These are phyloP conservation scores for Caenorhabditis sp. DNA, from an alignment of 2,888 invertebrate genomes.

Conservation along the genomic window DNA sequence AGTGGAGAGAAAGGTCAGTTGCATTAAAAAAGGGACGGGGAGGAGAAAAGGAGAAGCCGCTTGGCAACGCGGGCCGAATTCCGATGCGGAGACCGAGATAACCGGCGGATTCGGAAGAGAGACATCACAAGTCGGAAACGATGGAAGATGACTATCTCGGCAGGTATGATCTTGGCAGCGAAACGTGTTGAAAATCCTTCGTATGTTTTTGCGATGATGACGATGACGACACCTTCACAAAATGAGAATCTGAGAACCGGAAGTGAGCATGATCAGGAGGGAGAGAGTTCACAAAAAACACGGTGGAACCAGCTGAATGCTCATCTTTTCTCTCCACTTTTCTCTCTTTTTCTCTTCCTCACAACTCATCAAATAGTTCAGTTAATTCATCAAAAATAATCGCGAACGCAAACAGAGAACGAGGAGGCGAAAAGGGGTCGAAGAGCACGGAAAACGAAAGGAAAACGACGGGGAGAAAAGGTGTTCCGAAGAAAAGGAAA, in stretches of 20 bases:
- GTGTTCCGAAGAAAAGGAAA: slow-evolving; percentile 14
- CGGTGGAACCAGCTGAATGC: slow-evolving; percentile 38
- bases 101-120: slow-evolving; percentile 31
- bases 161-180: slow-evolving; percentile 25
- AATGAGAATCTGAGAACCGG: not conserved
- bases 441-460: slow-evolving; percentile 25
- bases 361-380: slow-evolving; percentile 53
- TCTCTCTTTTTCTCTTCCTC: slow-evolving; percentile 10
- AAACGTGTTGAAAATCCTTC: slow-evolving; percentile 37
- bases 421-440: slow-evolving; percentile 34
- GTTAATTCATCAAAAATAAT: slow-evolving; percentile 55
- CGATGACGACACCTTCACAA: not conserved
- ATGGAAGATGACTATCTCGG: slow-evolving; percentile 27
- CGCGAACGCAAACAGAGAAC: slow-evolving; percentile 35
- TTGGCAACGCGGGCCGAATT: slow-evolving; percentile 30
- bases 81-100: slow-evolving; percentile 50
- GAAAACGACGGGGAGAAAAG: not conserved
- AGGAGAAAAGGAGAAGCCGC: slow-evolving; percentile 12
- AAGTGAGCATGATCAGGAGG: not conserved
- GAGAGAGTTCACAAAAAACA: not conserved
- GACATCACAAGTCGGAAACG: slow-evolving; percentile 36
- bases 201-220: slow-evolving; percentile 11
- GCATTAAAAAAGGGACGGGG: slow-evolving; percentile 12
- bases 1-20: slow-evolving; percentile 18
- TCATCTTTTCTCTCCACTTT: slow-evolving; percentile 24